Base-by-base conservation (phyloP, 2,113 vertebrate species). In the Rhynchopsitta pachyrhyncha region DNA sequence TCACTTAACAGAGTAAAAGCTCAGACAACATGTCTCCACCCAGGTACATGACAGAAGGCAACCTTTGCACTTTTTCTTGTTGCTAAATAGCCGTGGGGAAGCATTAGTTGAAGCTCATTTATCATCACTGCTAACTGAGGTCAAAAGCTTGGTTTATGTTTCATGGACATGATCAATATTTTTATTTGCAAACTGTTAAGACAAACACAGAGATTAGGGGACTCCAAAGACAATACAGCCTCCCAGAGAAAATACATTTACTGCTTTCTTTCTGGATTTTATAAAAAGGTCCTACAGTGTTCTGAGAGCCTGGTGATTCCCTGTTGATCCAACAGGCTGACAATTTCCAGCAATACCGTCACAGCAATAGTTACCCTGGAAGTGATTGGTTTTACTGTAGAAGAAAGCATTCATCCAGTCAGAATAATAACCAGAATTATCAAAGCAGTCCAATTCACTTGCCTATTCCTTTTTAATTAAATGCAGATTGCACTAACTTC, bases 121-220 rank as follows among this genome's bases (percentile, higher is more conserved):
- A 82, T 88, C 75, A 83, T 46, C n/a, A 28, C 60, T 37, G 13
- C 66, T 35, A 83, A 53, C 60, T 73, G 23, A 89, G 59, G 76
- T 57, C 75, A 93, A 91, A 91, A 93, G 88, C 55, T 73, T 79
- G 25, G 18, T 87, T 73, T 70, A 76, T n/a, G n/a, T 84, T 92
- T 80, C 62, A 53, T 39, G 66, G 50, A 73, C 33, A 46, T 6
- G 24, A 92, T 64, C 69, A 41, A 57, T 81, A 71, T 12, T 69
- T 91, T 66, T 20, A 70, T 64, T 63, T 84, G 22, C 79, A 91
- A 87, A 71, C 42, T 35, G 11, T 52, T 94, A 69, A 7, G 4
- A 79, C 33, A 88, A 23, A 39, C 12, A 46, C 9, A 71, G 47
- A 83, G 44, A 57, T 85, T 64, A 83, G 42, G 25, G 78, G 37